phyloP scores from a whole-genome alignment of 2,113 vertebrate genomes.

The Dunckerocampus dactyliophorus region DNA sequence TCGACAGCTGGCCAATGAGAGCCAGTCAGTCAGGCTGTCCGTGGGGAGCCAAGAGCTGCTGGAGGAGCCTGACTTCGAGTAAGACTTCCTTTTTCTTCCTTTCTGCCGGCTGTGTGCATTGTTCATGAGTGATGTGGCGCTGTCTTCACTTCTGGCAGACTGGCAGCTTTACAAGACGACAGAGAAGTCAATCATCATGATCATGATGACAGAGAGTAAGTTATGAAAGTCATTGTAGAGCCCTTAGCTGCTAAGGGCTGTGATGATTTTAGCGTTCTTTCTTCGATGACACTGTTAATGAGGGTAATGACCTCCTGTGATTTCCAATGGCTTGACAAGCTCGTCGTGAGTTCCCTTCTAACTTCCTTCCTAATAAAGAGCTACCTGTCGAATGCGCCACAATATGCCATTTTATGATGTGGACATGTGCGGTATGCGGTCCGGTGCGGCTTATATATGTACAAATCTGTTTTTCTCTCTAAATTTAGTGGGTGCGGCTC shows the following conservation, averaged over 20 bases:
- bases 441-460: no score
- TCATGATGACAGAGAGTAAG: constrained; percentile 61
- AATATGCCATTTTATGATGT: no score
- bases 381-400: no score
- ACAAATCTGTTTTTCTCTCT: no score
- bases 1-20: constrained; percentile 63
- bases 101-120: neutral
- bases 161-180: constrained; percentile 44
- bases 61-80: constrained; percentile 54
- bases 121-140: neutral
- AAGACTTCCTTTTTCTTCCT: constrained; percentile 20
- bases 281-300: neutral
- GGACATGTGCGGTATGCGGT: no score
- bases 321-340: no score
- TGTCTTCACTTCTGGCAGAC: constrained; percentile 48
- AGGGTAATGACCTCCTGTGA: no score
- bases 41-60: constrained; percentile 59
- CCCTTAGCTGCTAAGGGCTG: neutral
- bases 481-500: no score
- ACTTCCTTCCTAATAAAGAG: no score
- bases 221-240: neutral
- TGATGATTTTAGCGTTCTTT: neutral
- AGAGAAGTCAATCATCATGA: constrained; percentile 27
- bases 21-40: constrained; percentile 56
- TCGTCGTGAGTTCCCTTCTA: no score